These are phyloP conservation scores for Pionites leucogaster DNA, from an alignment of 2,113 vertebrate genomes.

Conservation along the genomic window DNA sequence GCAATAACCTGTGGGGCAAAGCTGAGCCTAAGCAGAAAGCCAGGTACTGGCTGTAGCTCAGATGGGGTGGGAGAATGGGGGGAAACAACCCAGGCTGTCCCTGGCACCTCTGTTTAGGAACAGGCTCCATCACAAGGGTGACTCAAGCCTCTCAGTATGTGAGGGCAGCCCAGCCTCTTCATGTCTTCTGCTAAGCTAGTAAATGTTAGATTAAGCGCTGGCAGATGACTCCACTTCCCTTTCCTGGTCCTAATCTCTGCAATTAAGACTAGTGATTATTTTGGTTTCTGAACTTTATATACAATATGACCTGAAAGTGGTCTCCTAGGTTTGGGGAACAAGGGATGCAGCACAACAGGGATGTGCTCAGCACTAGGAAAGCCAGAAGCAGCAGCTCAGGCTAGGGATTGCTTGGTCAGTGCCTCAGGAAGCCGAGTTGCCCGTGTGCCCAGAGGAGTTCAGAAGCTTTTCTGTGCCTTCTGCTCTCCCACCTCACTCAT, in stretches of 20 bases:
- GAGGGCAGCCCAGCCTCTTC: background rate
- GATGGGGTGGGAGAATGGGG: too few relatives aligned
- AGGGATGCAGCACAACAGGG: background rate
- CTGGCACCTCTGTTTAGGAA: background rate
- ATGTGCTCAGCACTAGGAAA: background rate
- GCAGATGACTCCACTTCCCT: background rate
- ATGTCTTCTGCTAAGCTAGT: background rate
- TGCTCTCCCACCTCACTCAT: background rate
- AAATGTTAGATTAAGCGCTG: conserved; percentile 21
- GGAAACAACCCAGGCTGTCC: background rate
- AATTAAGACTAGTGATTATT: background rate
- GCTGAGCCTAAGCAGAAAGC: background rate
- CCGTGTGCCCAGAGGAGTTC: background rate
- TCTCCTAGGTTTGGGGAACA: background rate
- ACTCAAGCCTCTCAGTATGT: background rate
- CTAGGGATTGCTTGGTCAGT: background rate
- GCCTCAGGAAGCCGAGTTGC: background rate
- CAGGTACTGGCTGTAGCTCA: background rate
- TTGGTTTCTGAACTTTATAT: background rate
- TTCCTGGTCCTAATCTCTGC: background rate
- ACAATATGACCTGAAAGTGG: background rate
- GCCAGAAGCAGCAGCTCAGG: background rate
- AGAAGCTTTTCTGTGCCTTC: background rate
- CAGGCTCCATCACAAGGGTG: background rate
- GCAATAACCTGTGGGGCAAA: background rate